Evolutionary conservation across 2,113 vertebrate genomes (phyloP), one percentile per base, ranked within the genome.

Genomic region (Ptilonorhynchus violaceus): DNA sequence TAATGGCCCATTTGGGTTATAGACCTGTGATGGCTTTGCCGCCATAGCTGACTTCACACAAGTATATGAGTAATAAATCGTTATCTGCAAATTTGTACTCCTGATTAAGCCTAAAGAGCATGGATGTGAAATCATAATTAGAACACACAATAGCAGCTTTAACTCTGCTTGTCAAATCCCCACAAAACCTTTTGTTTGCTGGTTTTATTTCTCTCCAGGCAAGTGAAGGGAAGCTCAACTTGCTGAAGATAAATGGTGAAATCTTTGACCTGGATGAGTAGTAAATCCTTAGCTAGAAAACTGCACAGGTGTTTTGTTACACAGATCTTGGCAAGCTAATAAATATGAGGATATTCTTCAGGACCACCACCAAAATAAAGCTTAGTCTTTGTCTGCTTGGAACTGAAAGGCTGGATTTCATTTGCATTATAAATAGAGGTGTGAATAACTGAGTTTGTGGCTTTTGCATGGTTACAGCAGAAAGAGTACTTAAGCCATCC

Each of bases 271-370:
- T 95, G 89, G 28, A 42, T 74, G 52, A 53, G 62, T 25, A 93
- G 85, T 83, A 92, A 95, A 94, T 96, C 58, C 74, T 97, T 83
- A 91, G 55, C 82, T 72, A 62, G 89, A 72, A 72, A 88, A 35
- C 49, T 56, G 19, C 72, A 56, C 68, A 91, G 91, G 60, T 96
- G 63, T 92, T 85, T 35, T 62, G 46, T 76, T 91, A 56, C 63
- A 56, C 30, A 67, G 41, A 47, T 74, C 46, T 77, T 74, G 35
- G 35, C 59, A 70, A 70, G 33, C 47, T 86, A 44, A 41, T 67
- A 56, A 66, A 80, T 77, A n/a, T n/a, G 53, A 59, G 13, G 37
- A 18, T 63, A 9, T 42, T 82, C 62, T 77, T 56, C 59, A 88
- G 72, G 83, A 91, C 47, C 47, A 67, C 63, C 86, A 81, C 80